Evolutionary conservation across 2,113 vertebrate genomes (phyloP), one percentile per base, ranked within the genome.

Genomic region (Nycticorax nycticorax): DNA sequence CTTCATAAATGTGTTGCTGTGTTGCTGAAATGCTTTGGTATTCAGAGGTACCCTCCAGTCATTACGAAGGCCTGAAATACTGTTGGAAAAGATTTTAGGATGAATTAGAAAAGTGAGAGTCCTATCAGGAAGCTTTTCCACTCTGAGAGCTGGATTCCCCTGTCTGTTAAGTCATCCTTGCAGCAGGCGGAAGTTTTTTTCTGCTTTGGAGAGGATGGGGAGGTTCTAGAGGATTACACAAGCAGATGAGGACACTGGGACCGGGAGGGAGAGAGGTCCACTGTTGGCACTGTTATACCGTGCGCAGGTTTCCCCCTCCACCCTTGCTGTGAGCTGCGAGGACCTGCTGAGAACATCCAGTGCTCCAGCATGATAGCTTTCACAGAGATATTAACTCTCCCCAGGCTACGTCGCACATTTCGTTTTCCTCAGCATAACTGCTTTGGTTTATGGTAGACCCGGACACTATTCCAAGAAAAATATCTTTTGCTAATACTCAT

Each of bases 401-500:
- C 2, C 68, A 69, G 87, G 68, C 72, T 87, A 10, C 47, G 56
- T 67, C 10, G 12, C 86, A 75, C 60, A 20, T 78, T 84, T 93
- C 3, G 8, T 64, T 89, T 96, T 96, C 77, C 73, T 91, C 73
- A 60, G 87, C 39, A 8, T 35, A 87, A 91, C n/a, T 63, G 6
- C 73, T 87, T 91, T 57, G 76, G 57, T 95, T 94, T 75, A 79
- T 91, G 80, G 95, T 87, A 85, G 77, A 68, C 66, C 21, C 3
- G 3, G 57, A 82, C 0, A 0, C 66, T 85, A 27, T 62, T 94
- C 88, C 90, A 94, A 95, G 75, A 68, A 94, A 97, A 97, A 96
- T 76, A 96, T 50, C 50, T 92, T 88, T 93, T 90, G 66, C 82
- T 94, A 85, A 83, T 88, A 69, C 37, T 95, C 89, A 85, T 87